A percentile compares a stretch with the other conserved stretches of the same genome.
These are phyloP conservation scores for Eristalinus sepulchralis DNA, from an alignment of 2,888 invertebrate species.

Conservation along the genomic window DNA sequence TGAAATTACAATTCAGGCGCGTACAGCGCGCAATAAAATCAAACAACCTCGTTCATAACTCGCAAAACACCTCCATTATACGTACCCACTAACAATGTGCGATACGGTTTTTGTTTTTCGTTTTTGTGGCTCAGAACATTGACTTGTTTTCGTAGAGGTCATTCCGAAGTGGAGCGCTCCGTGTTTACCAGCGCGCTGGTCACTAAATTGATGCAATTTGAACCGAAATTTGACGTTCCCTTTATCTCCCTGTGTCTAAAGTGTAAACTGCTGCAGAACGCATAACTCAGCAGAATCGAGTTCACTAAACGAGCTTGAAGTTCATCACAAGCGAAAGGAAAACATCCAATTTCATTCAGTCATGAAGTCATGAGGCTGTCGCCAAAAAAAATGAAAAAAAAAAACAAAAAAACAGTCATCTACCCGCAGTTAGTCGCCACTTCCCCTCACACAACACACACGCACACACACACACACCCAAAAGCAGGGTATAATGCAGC, in stretches of 20 bases:
- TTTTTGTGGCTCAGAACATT: neutral
- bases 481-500: neutral
- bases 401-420: neutral
- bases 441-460: neutral
- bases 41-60: constrained; percentile 17
- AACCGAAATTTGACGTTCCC: neutral
- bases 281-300: neutral
- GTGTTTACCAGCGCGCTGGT: neutral
- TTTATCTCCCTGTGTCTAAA: neutral
- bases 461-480: neutral
- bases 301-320: neutral
- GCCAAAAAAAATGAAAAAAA: neutral
- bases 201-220: neutral
- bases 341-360: too few species aligned
- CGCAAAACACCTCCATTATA: constrained; percentile 4
- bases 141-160: neutral
- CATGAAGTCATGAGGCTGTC: too few species aligned
- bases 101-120: neutral
- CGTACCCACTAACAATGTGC: neutral
- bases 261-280: neutral
- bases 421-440: neutral
- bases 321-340: too few species aligned
- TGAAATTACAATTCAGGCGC: neutral
- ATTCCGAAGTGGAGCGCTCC: neutral
- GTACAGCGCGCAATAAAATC: constrained; percentile 26